Conservation (phyloP, 2,797 vertebrate genomes). For the Muscicapa striata region DNA sequence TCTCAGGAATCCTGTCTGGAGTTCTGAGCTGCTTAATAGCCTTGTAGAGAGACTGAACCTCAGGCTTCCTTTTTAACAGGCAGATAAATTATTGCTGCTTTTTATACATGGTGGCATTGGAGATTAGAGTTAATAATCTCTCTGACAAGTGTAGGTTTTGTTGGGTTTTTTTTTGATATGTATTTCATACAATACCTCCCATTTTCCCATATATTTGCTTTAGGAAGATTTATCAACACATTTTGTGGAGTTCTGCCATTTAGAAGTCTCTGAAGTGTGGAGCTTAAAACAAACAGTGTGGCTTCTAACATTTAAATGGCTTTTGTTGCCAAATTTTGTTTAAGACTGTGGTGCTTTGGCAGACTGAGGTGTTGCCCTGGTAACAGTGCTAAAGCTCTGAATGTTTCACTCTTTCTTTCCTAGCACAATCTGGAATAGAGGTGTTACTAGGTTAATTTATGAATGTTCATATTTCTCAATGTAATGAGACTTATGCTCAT, state of each 20-base stretch:
- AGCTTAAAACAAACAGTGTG: background rate
- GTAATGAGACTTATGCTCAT: background rate
- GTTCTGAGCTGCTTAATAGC: background rate
- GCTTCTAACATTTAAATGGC: background rate
- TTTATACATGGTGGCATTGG: background rate
- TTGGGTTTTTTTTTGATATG: background rate
- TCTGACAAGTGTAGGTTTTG: background rate
- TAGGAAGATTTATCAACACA: background rate
- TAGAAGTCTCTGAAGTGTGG: background rate
- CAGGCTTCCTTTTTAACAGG: background rate
- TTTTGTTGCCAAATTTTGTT: background rate
- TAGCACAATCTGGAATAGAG: background rate
- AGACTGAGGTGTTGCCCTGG: background rate
- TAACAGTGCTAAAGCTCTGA: background rate
- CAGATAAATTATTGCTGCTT: background rate
- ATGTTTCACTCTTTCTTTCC: background rate
- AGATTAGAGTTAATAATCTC: background rate
- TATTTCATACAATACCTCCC: background rate
- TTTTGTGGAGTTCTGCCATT: background rate
- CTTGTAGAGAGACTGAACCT: background rate
- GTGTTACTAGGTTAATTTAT: background rate
- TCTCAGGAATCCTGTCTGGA: background rate
- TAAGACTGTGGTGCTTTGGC: background rate
- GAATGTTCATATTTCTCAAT: background rate
- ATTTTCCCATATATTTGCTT: background rate